Percentiles rank a stretch among this genome's conserved stretches.
Evolutionary conservation across 2,888 invertebrate genomes (phyloP).

Genomic region (Hypsopygia costalis): DNA sequence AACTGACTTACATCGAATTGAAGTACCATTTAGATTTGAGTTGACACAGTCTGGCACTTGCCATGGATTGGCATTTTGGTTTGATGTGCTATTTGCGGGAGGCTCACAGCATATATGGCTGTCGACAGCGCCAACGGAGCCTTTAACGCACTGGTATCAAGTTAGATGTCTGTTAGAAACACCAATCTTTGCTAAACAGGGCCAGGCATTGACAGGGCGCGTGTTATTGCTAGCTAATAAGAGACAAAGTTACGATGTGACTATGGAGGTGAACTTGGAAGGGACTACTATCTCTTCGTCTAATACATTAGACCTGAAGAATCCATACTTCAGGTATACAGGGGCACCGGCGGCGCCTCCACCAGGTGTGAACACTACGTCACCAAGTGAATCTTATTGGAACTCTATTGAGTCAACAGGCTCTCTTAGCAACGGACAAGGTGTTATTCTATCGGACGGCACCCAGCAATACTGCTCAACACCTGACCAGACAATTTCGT

Average conservation of each 20-base stretch:
- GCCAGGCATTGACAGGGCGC: constrained; percentile 93
- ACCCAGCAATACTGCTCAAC: constrained; percentile 66
- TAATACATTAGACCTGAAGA: constrained; percentile 97
- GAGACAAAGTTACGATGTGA: constrained; percentile 99
- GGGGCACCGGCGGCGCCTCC: constrained; percentile 96
- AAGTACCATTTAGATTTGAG: constrained; percentile 96
- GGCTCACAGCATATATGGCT: constrained; percentile 95
- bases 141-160: constrained; percentile 99
- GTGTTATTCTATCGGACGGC: constrained; percentile 63
- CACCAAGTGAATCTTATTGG: constrained; percentile 97
- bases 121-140: constrained; percentile 98
- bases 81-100: constrained; percentile 98
- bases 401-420: constrained; percentile 89
- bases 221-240: constrained; percentile 95
- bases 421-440: constrained; percentile 62
- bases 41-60: constrained; percentile 95
- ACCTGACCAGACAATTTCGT: constrained; percentile 57
- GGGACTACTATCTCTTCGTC: constrained; percentile 92
- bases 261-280: constrained; percentile 95
- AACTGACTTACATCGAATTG: constrained; percentile 96
- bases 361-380: constrained; percentile 93
- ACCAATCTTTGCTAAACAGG: constrained; percentile 96
- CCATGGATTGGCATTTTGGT: constrained; percentile 99
- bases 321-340: constrained; percentile 98
- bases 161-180: constrained; percentile 96